A percentile compares a stretch with the other conserved stretches of the same genome.
phyloP scores from a whole-genome alignment of 2,113 vertebrate species.

The Grantiella picta region DNA sequence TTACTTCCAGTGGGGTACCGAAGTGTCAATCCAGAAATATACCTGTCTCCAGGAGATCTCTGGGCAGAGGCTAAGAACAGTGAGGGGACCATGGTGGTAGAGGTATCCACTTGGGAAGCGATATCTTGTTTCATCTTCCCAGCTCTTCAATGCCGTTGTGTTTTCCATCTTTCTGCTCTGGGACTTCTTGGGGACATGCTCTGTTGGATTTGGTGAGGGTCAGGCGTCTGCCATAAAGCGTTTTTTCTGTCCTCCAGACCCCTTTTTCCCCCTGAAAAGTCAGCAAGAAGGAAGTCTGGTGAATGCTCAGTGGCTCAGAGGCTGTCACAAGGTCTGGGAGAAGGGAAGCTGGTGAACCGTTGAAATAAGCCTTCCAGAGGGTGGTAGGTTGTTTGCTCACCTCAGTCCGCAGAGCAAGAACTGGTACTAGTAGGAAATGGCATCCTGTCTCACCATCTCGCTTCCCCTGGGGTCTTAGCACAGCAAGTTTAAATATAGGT shows the following conservation, averaged over 20 bases:
- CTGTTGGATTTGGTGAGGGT: not conserved
- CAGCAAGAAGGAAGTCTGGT: not conserved
- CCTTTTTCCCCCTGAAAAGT: not conserved
- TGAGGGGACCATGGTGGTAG: rapidly evolving
- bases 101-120: not conserved
- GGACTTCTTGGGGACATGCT: not conserved
- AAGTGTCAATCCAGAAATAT: not conserved
- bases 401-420: not conserved
- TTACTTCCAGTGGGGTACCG: not conserved
- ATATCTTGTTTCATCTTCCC: not conserved
- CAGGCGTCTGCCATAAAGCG: not conserved
- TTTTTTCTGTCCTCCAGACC: not conserved
- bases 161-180: not conserved
- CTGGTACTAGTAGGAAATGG: not conserved
- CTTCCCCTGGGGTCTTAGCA: too few species aligned
- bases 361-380: not conserved
- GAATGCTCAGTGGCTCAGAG: rapidly evolving
- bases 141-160: not conserved
- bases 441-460: not conserved
- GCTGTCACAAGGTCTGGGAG: not conserved
- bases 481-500: too few species aligned
- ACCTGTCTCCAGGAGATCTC: not conserved
- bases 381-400: not conserved
- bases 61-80: not conserved
- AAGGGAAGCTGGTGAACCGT: not conserved